Base-by-base conservation (phyloP, 2,888 invertebrate genomes). In the Drosophila yooni region DNA sequence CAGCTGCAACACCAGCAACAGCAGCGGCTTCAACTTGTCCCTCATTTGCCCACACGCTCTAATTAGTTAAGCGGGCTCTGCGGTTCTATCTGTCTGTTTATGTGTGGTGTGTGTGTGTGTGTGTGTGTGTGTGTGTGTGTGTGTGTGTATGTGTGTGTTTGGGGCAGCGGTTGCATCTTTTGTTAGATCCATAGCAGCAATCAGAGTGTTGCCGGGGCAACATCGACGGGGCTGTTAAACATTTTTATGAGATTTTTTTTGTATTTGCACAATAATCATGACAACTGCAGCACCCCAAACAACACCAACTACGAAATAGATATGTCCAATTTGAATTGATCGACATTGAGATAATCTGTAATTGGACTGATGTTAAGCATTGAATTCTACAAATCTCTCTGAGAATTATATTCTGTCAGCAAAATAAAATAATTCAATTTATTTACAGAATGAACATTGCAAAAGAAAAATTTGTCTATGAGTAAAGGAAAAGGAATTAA, bases 191-290 rank as follows among this genome's bases (percentile, higher is more conserved):
- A 53, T 34, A 65, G 61, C 81, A 65, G 61, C 73, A 63, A 63
- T 76, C 77, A 70, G 71, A 58, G 64, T 71, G 86, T 88, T 85
- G 81, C 79, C 74, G 69, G 56, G 72, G 81, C 77, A 86, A 88
- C 86, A 67, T 43, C 73, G 48, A 57, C 38, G 60, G 52, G 64
- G 46, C 21, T 54, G 56, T 43, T 48, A 56, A 68, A 68, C 52
- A 25, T 46, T 21, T 74, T 63, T 74, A 74, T 81, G 63, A 76
- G 66, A 79, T 76, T 78, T 68, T 61, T 54, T 73, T 77, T 82
- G 21, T 74, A 79, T 88, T 83, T 85, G 60, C 74, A 73, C 88
- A 81, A 88, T 83, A 79, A 88, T 83, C 70, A 70, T 61, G 68
- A 65, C 66, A 73, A 72, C 80, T 78, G 34, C 63, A 75, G 36